Percentiles rank a stretch among this genome's conserved stretches.
phyloP scores from a whole-genome alignment of 2,888 invertebrate genomes.

The Digitonthophagus gazella region DNA sequence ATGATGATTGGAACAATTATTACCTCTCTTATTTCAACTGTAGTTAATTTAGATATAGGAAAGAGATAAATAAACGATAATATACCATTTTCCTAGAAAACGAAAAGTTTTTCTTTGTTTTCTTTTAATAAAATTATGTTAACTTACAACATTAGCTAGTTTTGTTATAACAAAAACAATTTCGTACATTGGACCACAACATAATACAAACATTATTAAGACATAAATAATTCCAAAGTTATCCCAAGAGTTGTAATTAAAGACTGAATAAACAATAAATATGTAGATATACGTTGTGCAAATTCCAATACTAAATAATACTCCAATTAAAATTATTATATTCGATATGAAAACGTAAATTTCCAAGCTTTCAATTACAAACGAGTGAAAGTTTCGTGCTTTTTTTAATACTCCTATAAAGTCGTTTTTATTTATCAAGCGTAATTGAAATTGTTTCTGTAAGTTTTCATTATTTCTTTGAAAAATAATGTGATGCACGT shows the following conservation, averaged over 20 bases:
- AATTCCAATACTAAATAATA: constrained; percentile 1
- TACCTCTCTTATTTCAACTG: constrained; percentile 4
- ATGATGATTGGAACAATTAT: background rate
- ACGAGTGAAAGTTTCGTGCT: background rate
- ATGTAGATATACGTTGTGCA: constrained; percentile 1
- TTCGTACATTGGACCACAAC: background rate
- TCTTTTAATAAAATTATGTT: background rate
- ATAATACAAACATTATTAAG: background rate
- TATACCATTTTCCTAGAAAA: constrained; percentile 18
- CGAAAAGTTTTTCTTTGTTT: background rate
- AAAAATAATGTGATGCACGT: background rate
- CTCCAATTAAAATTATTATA: background rate
- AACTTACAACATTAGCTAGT: background rate
- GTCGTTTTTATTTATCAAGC: background rate
- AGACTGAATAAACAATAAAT: background rate
- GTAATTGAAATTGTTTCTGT: background rate
- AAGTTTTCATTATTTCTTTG: background rate
- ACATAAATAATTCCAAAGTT: background rate
- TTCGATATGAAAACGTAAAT: background rate
- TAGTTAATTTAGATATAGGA: constrained; percentile 14
- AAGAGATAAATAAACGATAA: constrained; percentile 19
- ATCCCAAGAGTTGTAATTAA: background rate
- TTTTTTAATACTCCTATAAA: background rate
- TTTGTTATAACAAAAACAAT: background rate
- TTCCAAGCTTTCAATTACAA: background rate